These are phyloP conservation scores for Aporophyla lueneburgensis DNA, from an alignment of 2,888 invertebrate genomes.

Conservation along the genomic window DNA sequence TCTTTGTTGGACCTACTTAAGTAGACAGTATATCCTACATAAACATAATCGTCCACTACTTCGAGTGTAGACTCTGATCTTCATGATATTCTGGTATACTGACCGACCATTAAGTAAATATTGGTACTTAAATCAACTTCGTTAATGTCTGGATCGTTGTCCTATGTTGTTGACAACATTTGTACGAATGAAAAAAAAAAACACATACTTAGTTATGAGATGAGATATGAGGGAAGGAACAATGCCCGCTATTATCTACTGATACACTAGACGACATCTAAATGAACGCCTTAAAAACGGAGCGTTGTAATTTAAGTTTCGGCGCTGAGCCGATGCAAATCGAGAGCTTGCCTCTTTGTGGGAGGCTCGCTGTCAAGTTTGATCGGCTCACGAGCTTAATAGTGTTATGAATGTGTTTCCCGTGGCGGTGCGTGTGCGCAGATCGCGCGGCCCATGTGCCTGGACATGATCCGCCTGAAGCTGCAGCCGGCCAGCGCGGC, in stretches of 20 bases:
- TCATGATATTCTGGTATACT: background rate
- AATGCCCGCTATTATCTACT: background rate
- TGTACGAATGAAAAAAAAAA: background rate
- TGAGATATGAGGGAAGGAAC: background rate
- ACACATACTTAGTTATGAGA: background rate
- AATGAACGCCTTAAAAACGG: background rate
- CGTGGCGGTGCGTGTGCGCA: conserved; percentile 77
- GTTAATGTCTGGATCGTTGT: background rate
- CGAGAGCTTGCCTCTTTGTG: background rate
- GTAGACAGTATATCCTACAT: no score
- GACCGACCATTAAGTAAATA: background rate
- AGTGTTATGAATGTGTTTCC: no score
- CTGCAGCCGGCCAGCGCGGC: conserved; percentile 93
- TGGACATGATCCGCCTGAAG: conserved; percentile 95
- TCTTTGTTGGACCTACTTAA: no score
- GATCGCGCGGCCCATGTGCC: conserved; percentile 95
- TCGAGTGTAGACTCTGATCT: no score
- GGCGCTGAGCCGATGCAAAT: background rate
- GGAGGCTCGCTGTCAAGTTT: no score
- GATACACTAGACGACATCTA: background rate
- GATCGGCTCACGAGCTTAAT: no score
- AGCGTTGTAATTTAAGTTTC: background rate
- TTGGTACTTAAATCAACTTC: background rate
- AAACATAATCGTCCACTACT: no score
- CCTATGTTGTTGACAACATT: background rate